Evolutionary conservation across 2,113 vertebrate species (phyloP), one percentile per base, ranked within the genome.

Genomic region (Camelus dromedarius): DNA sequence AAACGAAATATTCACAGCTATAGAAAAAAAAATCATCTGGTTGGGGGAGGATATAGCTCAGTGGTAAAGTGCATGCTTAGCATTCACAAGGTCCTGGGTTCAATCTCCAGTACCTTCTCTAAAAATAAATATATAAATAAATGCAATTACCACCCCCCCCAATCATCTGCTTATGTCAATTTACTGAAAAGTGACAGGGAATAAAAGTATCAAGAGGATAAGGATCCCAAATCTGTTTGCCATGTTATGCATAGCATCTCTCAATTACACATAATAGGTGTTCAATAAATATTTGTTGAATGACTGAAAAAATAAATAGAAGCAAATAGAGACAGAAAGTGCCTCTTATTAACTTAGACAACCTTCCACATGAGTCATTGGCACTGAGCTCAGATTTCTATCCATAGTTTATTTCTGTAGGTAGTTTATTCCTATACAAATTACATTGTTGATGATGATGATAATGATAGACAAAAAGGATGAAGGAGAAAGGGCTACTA

Each of bases 261-360:
- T 91, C 32, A 85, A 26, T 67, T 8, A 92, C 3, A 69, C 5
- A 5, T 22, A 85, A 62, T 66, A 42, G 10, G 5, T n/a, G 5
- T 32, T 93, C 32, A 60, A 24, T 54, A 89, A 90, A 77, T 77
- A 60, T 60, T 76, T 88, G 38, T 46, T 85, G 38, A 93, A 76
- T 52, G 50, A 70, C 4, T 81, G 3, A 79, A n/a, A 67, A 42
- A 73, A 79, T 72, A 69, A 76, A 87, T 66, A 64, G 28, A 75
- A 76, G n/a, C 50, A 95, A 95, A 76, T 35, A 88, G 12, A 91
- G 20, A 80, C 26, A 73, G 67, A 70, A 84, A 81, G 82, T 72
- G 26, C 2, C 8, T 73, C 20, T 87, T 86, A 66, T 52, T 95
- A 76, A 87, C 30, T 69, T 56, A 42, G 28, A 30, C n/a, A 75